Evolutionary conservation across 2,888 invertebrate species (phyloP), one percentile per base, ranked within the genome.

Genomic region (Ashinkailepas kermadecensis): DNA sequence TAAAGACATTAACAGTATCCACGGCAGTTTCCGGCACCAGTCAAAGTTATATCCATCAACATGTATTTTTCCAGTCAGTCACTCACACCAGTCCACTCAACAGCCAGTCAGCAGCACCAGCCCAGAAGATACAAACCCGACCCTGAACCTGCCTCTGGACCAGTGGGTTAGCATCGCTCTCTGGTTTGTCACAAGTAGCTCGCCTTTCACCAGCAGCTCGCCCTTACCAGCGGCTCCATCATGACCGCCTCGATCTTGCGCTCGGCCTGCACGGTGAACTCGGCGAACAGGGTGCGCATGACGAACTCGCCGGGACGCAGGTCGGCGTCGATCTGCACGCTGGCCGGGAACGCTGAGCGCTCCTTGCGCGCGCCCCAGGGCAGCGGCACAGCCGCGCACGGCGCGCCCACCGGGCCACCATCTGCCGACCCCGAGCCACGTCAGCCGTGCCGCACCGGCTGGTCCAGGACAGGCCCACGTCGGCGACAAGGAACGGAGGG

Each of bases 191-290:
- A 39, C 39, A 1, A 39, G 39, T 4, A 39, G 39, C 62, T 2
- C 62, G 15, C 18, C 62, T 4, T 18, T 62, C 15, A 18, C 18
- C 62, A 15, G 3, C 62, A 8, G 18, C 18, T 7, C 62, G 8
- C 10, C 23, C 87, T 87, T 89, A 94, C 95, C 88, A 94, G 89
- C 83, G 94, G 92, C 88, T 99, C 99, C 81, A 94, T 91, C 92
- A 98, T 94, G 1, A 99, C 96, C 82, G 92, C 91, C 87, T 97
- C 97, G 89, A 99, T 96, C 89, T 99, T 99, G 87, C 94, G 93
- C 86, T 98, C 98, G 0, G 97, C 96, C 86, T 96, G 93, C 2
- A 93, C 90, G 0, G 97, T 97, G 86, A 99, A 98, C 88, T 99
- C 98, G 0, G 95, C 92, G 87, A 99, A 97, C 3, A 99, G 90